Evolutionary conservation across 2,797 vertebrate species (phyloP).

Genomic region (Austrolebias charrua): DNA sequence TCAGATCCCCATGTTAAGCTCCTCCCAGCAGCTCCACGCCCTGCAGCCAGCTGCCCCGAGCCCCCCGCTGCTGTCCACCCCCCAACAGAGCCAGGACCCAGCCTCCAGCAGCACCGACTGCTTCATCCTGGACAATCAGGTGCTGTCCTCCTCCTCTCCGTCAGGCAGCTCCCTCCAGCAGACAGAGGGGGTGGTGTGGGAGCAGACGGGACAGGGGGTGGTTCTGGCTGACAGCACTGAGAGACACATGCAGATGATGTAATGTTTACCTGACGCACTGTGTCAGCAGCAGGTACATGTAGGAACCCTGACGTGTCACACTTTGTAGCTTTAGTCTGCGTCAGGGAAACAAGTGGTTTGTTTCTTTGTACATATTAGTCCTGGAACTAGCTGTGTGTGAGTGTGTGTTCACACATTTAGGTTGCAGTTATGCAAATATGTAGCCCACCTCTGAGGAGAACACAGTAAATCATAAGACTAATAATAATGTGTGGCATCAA

Average conservation of each 20-base stretch:
- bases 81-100: slow-evolving; percentile 50
- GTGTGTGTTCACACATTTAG: slow-evolving; percentile 50
- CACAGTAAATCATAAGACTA: slow-evolving; percentile 37
- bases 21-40: slow-evolving; percentile 71
- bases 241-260: slow-evolving; percentile 52
- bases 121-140: slow-evolving; percentile 64
- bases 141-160: slow-evolving; percentile 57
- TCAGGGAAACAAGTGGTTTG: slow-evolving; percentile 68
- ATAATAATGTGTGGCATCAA: slow-evolving; percentile 26
- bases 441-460: slow-evolving; percentile 49
- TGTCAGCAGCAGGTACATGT: slow-evolving; percentile 64
- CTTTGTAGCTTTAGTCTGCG: slow-evolving; percentile 76
- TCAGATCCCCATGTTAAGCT: slow-evolving; percentile 72
- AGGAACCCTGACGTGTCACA: slow-evolving; percentile 68
- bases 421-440: slow-evolving; percentile 62
- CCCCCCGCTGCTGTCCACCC: slow-evolving; percentile 48
- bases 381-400: slow-evolving; percentile 53
- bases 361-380: slow-evolving; percentile 78
- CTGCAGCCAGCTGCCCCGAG: slow-evolving; percentile 48
- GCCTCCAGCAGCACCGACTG: slow-evolving; percentile 49
- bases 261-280: slow-evolving; percentile 40
- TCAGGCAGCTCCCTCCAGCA: slow-evolving; percentile 60
- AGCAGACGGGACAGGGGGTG: slow-evolving; percentile 51
- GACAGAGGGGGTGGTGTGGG: slow-evolving; percentile 62
- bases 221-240: slow-evolving; percentile 62